Percentiles rank a stretch among this genome's conserved stretches.
These are phyloP conservation scores for Acanthurus leucopareius DNA, from an alignment of 2,797 vertebrate genomes.

Conservation along the genomic window DNA sequence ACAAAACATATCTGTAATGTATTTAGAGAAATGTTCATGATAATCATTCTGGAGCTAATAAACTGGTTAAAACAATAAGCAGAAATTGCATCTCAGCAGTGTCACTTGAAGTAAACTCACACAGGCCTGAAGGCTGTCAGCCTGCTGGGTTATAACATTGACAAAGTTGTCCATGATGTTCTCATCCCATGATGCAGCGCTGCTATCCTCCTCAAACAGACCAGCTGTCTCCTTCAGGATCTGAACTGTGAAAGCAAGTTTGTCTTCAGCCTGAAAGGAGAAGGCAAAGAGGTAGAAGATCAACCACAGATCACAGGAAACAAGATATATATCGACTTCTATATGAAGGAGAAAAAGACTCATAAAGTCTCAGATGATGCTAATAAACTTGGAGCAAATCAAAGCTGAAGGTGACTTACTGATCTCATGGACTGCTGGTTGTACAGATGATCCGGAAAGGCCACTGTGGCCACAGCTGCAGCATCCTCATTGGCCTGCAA, in stretches of 20 bases:
- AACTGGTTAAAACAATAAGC: neutral
- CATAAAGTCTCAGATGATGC: neutral
- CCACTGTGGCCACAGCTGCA: neutral
- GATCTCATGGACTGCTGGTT: conserved; percentile 50
- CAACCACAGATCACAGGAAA: neutral
- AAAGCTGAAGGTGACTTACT: conserved; percentile 51
- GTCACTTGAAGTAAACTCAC: conserved; percentile 57
- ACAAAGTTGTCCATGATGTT: conserved; percentile 60
- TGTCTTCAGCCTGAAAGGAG: conserved; percentile 60
- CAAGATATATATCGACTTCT: neutral
- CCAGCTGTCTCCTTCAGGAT: conserved; percentile 59
- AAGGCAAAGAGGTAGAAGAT: neutral
- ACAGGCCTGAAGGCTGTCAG: conserved; percentile 63
- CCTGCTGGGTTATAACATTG: conserved; percentile 58
- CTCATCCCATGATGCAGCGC: conserved; percentile 67
- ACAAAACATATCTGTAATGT: too few relatives aligned
- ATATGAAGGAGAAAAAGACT: neutral
- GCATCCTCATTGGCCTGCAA: conserved; percentile 49
- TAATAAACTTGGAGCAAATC: neutral
- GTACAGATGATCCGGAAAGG: conserved; percentile 71
- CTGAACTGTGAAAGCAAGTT: conserved; percentile 67
- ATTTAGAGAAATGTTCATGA: too few relatives aligned
- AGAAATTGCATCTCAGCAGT: too few relatives aligned
- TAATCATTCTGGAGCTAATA: too few relatives aligned
- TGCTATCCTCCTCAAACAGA: conserved; percentile 64